Conservation (phyloP, 2,888 invertebrate species). For the Dynastes maya region DNA sequence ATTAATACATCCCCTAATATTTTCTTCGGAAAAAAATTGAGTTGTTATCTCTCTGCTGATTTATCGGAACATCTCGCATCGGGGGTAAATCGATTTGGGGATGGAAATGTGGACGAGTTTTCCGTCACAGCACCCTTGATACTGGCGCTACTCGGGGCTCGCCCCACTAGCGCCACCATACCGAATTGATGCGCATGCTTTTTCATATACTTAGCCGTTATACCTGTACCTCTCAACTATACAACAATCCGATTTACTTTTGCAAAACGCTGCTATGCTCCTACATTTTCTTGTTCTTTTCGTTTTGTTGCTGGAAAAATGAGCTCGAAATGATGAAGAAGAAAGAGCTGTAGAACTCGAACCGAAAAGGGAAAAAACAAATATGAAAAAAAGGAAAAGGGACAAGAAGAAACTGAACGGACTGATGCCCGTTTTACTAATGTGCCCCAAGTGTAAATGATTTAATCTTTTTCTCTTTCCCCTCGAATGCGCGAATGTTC, state of each 20-base stretch:
- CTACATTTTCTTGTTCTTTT: constrained; percentile 36
- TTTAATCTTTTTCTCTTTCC: constrained; percentile 43
- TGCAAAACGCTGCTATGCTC: constrained; percentile 46
- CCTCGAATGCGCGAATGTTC: neutral
- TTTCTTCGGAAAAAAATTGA: neutral
- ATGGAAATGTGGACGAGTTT: constrained; percentile 61
- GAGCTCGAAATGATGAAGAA: constrained; percentile 23
- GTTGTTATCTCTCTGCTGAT: constrained; percentile 28
- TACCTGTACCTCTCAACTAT: constrained; percentile 59
- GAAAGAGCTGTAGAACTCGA: constrained; percentile 3
- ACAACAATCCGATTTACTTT: constrained; percentile 59
- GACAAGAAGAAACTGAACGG: constrained; percentile 14
- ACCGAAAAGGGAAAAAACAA: constrained; percentile 7
- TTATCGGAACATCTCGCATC: constrained; percentile 40
- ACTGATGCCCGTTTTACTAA: constrained; percentile 48
- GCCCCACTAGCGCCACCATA: constrained; percentile 63
- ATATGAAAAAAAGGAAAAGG: constrained; percentile 17
- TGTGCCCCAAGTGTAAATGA: constrained; percentile 49
- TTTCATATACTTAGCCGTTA: constrained; percentile 59
- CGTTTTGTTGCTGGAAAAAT: constrained; percentile 32
- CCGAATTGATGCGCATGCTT: constrained; percentile 53
- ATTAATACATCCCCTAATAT: neutral
- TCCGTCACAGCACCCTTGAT: constrained; percentile 65
- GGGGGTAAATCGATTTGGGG: constrained; percentile 59
- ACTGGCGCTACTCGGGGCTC: constrained; percentile 65